Evolutionary conservation across 2,113 vertebrate genomes (phyloP), one percentile per base, ranked within the genome.

Genomic region (Pithys albifrons): DNA sequence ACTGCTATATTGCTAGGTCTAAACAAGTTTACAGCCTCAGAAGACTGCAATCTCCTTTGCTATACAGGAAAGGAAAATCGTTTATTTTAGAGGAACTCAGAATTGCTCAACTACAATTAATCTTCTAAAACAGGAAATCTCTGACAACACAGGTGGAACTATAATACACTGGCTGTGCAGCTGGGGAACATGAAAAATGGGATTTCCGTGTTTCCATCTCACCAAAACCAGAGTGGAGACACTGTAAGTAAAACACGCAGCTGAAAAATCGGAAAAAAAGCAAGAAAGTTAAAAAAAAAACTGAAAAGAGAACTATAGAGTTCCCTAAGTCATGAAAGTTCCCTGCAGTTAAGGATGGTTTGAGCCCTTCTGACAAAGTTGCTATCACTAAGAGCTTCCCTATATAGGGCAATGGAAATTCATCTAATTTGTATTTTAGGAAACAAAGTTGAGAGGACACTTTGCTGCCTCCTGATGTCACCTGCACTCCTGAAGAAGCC

Each of bases 81-180:
- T 93, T 96, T 93, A 31, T 95, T 85, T 83, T 55, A 94, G 87
- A 95, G 93, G 93, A 97, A 96, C 91, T 93, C 55, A 29, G 52
- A 82, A 37, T 93, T 97, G 58, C 91, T 91, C 89, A 96, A 96
- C 51, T n/a, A 28, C 14, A 95, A 97, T 93, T 88, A 82, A 95
- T 95, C 93, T 91, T 85, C 89, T 93, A 16, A 65, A 91, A 43
- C 89, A 96, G 95, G 95, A 97, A 97, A 91, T 87, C 74, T 91
- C 84, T 73, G 58, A 81, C 84, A 91, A 4, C 81, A 82, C 89
- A 97, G 96, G 95, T 97, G 95, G 86, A 93, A 77, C 61, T 45
- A 4, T 29, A 75, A 85, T 22, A 65, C 5, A 1, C 52, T 58
- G 85, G 15, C 83, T 62, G 20, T 41, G 81, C 91, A 96, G 93